phyloP scores from a whole-genome alignment of 1,140 invertebrate species.

The Orchesella cincta region DNA sequence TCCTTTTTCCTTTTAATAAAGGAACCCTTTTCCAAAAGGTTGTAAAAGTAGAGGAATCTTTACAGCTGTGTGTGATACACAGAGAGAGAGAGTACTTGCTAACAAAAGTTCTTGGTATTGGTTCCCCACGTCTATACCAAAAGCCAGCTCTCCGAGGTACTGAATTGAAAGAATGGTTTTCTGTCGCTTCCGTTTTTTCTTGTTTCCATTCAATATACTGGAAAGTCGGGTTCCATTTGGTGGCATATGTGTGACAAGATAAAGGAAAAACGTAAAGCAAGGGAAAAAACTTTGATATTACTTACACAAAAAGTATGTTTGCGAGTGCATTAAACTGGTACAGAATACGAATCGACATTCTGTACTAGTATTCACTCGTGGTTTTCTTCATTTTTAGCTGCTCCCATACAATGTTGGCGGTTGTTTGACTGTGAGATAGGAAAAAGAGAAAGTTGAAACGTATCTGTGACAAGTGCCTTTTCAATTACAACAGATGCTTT shows the following conservation, averaged over 20 bases:
- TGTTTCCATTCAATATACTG: neutral
- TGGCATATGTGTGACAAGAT: slow-evolving; percentile 15
- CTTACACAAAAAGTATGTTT: too few relatives aligned
- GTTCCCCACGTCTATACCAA: too few relatives aligned
- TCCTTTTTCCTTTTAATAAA: neutral
- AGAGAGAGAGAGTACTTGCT: too few relatives aligned
- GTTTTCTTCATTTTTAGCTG: neutral
- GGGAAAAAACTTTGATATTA: neutral
- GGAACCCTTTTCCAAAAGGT: neutral
- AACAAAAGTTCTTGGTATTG: too few relatives aligned
- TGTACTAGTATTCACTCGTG: neutral
- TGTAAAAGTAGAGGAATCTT: neutral
- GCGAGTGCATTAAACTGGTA: too few relatives aligned
- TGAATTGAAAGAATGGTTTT: slow-evolving; percentile 7
- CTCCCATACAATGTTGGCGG: neutral
- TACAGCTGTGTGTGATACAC: too few relatives aligned
- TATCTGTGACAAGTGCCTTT: slow-evolving; percentile 24
- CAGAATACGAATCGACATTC: neutral
- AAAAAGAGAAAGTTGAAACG: slow-evolving; percentile 20
- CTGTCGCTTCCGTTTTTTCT: neutral
- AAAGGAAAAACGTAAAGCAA: neutral
- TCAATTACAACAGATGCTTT: neutral
- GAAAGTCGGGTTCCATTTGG: neutral
- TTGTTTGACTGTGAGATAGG: neutral
- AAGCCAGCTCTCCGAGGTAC: too few relatives aligned